These are phyloP conservation scores for Zoanthus sociatus DNA, from an alignment of 92 coral and sea anemone genomes.

Conservation along the genomic window DNA sequence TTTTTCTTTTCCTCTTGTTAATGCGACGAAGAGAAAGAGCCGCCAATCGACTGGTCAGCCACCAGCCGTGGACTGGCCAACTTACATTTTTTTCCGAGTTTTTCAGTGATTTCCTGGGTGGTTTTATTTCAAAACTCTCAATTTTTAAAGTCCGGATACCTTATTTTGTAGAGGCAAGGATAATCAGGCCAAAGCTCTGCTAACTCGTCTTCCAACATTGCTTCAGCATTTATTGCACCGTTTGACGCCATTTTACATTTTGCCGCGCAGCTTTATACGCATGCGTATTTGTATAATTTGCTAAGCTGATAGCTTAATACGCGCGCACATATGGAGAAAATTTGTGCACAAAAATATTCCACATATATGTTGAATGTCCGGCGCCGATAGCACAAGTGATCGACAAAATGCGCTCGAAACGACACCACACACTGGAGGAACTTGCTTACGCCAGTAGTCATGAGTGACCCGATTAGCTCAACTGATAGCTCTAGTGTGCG, in stretches of 20 bases:
- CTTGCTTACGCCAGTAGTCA: too few species aligned
- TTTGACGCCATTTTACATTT: not conserved
- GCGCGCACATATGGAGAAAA: not conserved
- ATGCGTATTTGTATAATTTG: too few species aligned
- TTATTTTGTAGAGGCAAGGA: constrained; percentile 28
- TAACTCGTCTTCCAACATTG: not conserved
- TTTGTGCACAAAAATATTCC: not conserved
- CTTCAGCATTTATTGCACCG: not conserved
- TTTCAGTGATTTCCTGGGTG: not conserved
- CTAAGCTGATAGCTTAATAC: not conserved
- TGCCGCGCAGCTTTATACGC: not conserved
- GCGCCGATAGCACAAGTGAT: too few species aligned
- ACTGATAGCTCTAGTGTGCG: too few species aligned
- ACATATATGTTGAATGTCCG: not conserved
- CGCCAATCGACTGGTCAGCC: not conserved
- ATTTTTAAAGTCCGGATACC: constrained; percentile 33
- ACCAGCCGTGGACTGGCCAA: too few species aligned
- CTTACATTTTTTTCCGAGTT: too few species aligned
- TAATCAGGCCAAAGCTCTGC: constrained; percentile 46
- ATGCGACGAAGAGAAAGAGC: not conserved
- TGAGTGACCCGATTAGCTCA: too few species aligned
- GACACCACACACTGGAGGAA: too few species aligned
- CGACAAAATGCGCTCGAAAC: too few species aligned
- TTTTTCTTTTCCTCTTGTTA: too few species aligned
- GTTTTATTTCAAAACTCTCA: constrained; percentile 18